phyloP scores from a whole-genome alignment of 2,888 invertebrate species.

The Aspidiotus rigidus region DNA sequence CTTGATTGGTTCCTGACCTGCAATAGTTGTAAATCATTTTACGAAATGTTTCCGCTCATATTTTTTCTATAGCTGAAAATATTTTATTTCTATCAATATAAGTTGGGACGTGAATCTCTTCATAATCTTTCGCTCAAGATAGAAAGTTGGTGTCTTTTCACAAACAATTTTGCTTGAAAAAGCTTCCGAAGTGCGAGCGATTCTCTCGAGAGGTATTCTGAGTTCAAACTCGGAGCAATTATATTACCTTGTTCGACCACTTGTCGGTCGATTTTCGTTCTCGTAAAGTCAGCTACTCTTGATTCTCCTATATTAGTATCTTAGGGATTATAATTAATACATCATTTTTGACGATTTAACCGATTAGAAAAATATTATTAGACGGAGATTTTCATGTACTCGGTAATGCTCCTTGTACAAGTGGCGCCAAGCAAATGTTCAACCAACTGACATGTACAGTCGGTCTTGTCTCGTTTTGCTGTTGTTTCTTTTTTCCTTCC shows the following conservation, averaged over 20 bases:
- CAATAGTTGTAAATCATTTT: no score
- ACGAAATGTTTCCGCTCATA: no score
- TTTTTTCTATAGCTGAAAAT: no score
- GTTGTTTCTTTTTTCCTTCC: not conserved
- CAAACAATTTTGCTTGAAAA: not conserved
- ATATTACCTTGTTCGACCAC: not conserved
- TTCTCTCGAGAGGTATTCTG: not conserved
- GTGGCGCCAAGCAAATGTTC: conserved; percentile 12
- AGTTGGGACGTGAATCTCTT: no score
- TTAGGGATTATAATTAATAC: conserved; percentile 14
- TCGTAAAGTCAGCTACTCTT: not conserved
- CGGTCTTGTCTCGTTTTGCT: not conserved
- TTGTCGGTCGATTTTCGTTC: conserved; percentile 3
- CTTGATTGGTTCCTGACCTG: no score
- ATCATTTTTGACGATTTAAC: conserved; percentile 3
- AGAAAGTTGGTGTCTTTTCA: no score
- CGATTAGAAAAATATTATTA: not conserved
- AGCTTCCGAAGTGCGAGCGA: not conserved
- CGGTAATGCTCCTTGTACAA: not conserved
- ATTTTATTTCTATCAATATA: no score
- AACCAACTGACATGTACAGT: conserved; percentile 10
- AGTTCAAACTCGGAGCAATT: not conserved
- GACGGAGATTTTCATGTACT: not conserved
- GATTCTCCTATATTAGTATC: not conserved
- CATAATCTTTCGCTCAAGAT: no score